A percentile compares a stretch with the other conserved stretches of the same genome.
These are phyloP conservation scores for Carposina sasakii DNA, from an alignment of 1,140 invertebrate genomes.

Conservation along the genomic window DNA sequence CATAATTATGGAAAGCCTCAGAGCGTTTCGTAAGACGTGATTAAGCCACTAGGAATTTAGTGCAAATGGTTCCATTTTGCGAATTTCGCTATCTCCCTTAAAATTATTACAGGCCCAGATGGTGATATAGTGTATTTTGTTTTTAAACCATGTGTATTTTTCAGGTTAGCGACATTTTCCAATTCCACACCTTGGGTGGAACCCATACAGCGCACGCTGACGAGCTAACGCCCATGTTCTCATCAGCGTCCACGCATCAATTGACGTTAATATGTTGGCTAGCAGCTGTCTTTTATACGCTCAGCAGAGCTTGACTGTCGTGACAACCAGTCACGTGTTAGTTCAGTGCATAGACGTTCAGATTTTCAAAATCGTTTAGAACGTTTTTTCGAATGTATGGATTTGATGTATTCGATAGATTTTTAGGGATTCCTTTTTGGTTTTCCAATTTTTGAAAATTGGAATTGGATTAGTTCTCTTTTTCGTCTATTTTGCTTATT, in stretches of 20 bases:
- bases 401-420: neutral
- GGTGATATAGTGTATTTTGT: no score
- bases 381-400: neutral
- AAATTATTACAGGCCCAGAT: no score
- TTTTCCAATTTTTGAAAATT: neutral
- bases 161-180: conserved; percentile 77
- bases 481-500: no score
- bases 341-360: neutral
- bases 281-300: conserved; percentile 32
- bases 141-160: conserved; percentile 18
- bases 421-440: neutral
- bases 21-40: no score
- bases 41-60: no score
- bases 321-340: conserved; percentile 15
- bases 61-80: no score
- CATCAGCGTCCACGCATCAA: conserved; percentile 20
- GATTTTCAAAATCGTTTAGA: neutral
- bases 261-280: conserved; percentile 12
- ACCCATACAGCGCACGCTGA: conserved; percentile 52
- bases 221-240: conserved; percentile 55
- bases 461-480: no score
- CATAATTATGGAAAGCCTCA: no score
- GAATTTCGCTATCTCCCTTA: no score
- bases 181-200: conserved; percentile 74
- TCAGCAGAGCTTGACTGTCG: conserved; percentile 17